phyloP scores from a whole-genome alignment of 1,140 invertebrate species.

The Formica exsecta region DNA sequence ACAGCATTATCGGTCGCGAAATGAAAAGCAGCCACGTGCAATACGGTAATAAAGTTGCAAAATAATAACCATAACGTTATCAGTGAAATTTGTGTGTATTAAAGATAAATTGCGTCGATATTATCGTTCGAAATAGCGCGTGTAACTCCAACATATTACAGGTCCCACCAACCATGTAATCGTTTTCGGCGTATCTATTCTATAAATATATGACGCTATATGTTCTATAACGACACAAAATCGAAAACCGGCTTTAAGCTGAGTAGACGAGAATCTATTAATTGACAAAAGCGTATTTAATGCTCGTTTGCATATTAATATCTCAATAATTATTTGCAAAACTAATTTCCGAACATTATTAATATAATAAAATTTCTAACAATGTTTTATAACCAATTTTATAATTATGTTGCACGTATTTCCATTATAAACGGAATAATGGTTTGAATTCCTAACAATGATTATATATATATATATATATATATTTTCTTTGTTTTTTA shows the following conservation, averaged over 20 bases:
- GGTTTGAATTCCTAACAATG: not conserved
- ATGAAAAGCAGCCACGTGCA: constrained; percentile 9
- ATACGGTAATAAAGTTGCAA: constrained; percentile 57
- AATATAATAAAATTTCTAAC: not conserved
- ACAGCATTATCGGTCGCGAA: constrained; percentile 5
- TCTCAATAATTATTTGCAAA: not conserved
- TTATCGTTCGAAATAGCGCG: constrained; percentile 43
- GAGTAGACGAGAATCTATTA: constrained; percentile 34
- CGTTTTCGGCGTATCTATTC: constrained; percentile 29
- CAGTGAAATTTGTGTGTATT: constrained; percentile 48
- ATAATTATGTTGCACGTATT: not conserved
- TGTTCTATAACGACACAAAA: constrained; percentile 2
- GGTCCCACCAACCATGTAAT: constrained; percentile 42
- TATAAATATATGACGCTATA: not conserved
- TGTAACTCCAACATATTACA: constrained; percentile 47
- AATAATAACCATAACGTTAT: constrained; percentile 62
- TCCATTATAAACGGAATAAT: not conserved
- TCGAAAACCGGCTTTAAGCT: not conserved
- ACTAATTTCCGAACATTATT: not conserved
- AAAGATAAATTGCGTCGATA: constrained; percentile 61
- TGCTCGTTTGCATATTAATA: not conserved
- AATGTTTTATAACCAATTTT: not conserved
- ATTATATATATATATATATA: not conserved
- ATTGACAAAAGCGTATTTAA: constrained; percentile 39
- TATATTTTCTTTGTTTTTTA: too few species aligned